A percentile compares a stretch with the other conserved stretches of the same genome.
Evolutionary conservation across 64 coral and sea anemone species (phyloP).

Genomic region (Stylophora pistillata): DNA sequence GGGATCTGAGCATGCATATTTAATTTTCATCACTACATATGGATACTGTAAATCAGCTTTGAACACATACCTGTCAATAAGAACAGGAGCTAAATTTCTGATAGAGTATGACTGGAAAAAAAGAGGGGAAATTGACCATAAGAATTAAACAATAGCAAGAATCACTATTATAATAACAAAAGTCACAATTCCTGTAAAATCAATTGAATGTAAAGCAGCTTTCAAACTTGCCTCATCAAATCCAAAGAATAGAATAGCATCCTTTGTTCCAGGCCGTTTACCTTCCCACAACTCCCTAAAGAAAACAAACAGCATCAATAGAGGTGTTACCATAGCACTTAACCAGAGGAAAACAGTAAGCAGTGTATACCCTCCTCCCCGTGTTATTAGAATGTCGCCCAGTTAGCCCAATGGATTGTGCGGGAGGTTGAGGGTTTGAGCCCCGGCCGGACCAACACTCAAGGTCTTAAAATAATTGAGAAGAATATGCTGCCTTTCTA

Average conservation of each 20-base stretch:
- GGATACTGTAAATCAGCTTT: no score
- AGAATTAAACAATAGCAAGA: neutral
- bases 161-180: neutral
- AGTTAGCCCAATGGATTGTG: no score
- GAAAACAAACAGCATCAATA: neutral
- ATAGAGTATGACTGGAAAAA: slow-evolving; percentile 54
- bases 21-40: no score
- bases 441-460: no score
- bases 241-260: slow-evolving; percentile 82
- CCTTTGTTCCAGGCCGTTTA: slow-evolving; percentile 72
- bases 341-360: no score
- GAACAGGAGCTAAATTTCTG: slow-evolving; percentile 31
- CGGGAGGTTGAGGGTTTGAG: no score
- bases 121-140: neutral
- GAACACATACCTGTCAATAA: slow-evolving; percentile 35
- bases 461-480: no score
- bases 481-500: no score
- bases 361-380: neutral
- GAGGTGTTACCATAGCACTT: neutral
- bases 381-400: no score
- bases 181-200: neutral
- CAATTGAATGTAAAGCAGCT: neutral
- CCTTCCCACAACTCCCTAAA: slow-evolving; percentile 96
- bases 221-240: slow-evolving; percentile 72
- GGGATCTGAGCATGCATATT: no score